Base-by-base conservation (phyloP, 2,888 invertebrate genomes). In the Mycalesis mineus region DNA sequence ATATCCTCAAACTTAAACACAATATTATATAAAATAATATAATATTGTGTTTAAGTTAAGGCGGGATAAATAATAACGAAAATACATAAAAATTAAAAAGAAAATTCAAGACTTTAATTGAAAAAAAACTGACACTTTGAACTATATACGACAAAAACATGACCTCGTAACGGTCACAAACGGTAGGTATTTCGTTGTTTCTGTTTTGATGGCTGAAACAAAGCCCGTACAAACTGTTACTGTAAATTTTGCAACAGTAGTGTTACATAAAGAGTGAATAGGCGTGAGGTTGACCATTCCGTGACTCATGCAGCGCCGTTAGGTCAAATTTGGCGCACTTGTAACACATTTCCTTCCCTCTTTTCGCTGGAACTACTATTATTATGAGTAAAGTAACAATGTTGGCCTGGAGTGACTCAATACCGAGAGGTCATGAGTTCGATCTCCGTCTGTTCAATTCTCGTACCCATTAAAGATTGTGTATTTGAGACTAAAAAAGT, bases 161-260 rank as follows among this genome's bases (percentile, higher is more conserved):
- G 81, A 71, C 81, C 82, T 73, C 73, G 68, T 75, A 78, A 77
- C 63, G 58, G 60, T 65, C 65, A 77, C 72, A 76, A 73, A 72
- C 6, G 17, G 17, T 41, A 17, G 65, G 68, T 58, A 68, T 72
- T 68, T 65, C 62, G 69, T 68, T 76, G 72, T 78, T 78, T 64
- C 78, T 66, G 65, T 62, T 67, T 70, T 67, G 72, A 68, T 60
- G 56, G 44, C 66, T 74, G 67, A 75, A 77, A 84, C 82, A 83
- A 84, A 79, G 73, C 55, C 60, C 63, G 68, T 66, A 67, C 62
- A 69, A 68, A 66, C 58, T 69, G 68, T 77, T 83, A 84, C 87
- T 78, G 84, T 85, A 80, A 66, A 81, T 78, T 77, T 80, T 77
- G 74, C 77, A 77, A 82, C 81, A 81, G 80, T 82, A 75, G 71